Base-by-base conservation (phyloP, 2,113 vertebrate species). In the Nematolebias whitei region DNA sequence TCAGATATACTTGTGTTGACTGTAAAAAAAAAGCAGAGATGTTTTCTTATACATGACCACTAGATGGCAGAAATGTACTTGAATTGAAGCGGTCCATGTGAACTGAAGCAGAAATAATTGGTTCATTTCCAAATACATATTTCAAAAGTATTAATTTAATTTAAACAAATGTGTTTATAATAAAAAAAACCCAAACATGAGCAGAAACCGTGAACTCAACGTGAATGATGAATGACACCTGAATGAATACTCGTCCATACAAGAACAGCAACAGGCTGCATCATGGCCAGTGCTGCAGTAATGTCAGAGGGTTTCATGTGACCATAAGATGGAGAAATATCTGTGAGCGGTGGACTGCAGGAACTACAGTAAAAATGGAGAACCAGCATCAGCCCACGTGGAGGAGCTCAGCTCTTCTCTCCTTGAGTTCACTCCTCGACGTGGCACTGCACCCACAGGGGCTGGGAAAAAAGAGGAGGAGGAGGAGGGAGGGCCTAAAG, bases 391-490 rank as follows among this genome's bases (percentile, higher is more conserved):
- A 67, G 79, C 56, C 80, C 79, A 85, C 45, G 75, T 82, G 78
- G 83, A 84, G 78, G 74, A 82, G 79, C 74, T 77, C 62, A 51
- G 76, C 59, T 59, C 38, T 75, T 71, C 59, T 63, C 56, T 65
- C 19, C 45, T 57, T 82, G 85, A 77, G 63, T 78, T 80, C 44
- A 62, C 71, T 68, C 74, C 72, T 84, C 87, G 12, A 91, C 91
- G 90, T 91, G 90, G 90, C 91, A 92, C 54, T 78, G 79, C 83
- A 88, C 79, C 74, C 83, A 73, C 53, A 59, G 32, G 52, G 71
- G 63, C 85, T 63, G 71, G 53, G 68, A 71, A 65, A 71, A 47
- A 67, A 76, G 63, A 79, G 16, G 69, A 76, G 77, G 53, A 76
- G 85, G 77, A 80, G 84, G 71, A 80, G 67, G 80, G 68, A 85